Evolutionary conservation across 2,888 invertebrate species (phyloP), one percentile per base, ranked within the genome.

Genomic region (Ferdinandea cuprea): DNA sequence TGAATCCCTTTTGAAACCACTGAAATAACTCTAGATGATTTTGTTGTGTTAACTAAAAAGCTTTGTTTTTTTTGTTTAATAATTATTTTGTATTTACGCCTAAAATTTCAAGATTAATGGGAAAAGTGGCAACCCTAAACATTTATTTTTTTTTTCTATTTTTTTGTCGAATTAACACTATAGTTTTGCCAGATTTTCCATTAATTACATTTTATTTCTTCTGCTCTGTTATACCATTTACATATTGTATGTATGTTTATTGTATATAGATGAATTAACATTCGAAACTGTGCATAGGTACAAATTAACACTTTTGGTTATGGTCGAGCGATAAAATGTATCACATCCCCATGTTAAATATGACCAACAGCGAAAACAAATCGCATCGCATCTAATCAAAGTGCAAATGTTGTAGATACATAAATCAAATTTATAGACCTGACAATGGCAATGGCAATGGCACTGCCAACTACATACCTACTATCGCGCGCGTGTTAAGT

Each of bases 41-140:
- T 40, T 15, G 44, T 44, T 52, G 44, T 63, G 28, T 30, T 56
- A 15, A 56, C 42, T 58, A n/a, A 40, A 40, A 15, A n/a, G n/a
- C 40, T 11, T 30, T 52, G 54, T 40, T 37, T 35, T 13, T 15
- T 42, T 15, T n/a, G n/a, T n/a, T n/a, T n/a, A n/a, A n/a, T n/a
- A n/a, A n/a, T n/a, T n/a, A n/a, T n/a, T n/a, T n/a, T n/a, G n/a
- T n/a, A n/a, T n/a, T n/a, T n/a, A n/a, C n/a, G n/a, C n/a, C n/a
- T n/a, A n/a, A 35, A 11, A n/a, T 32, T 25, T 30, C 32, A 69
- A 66, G 50, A 80, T 74, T 71, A 77, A 81, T 85, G 78, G 79
- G 71, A 85, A 84, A 85, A 74, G 86, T 86, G 86, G 86, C 86
- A 86, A 85, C 86, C 85, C 86, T 85, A 86, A 83, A 63, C 73